Evolutionary conservation across 2,113 vertebrate genomes (phyloP).

Genomic region (Psittacara wagleri): DNA sequence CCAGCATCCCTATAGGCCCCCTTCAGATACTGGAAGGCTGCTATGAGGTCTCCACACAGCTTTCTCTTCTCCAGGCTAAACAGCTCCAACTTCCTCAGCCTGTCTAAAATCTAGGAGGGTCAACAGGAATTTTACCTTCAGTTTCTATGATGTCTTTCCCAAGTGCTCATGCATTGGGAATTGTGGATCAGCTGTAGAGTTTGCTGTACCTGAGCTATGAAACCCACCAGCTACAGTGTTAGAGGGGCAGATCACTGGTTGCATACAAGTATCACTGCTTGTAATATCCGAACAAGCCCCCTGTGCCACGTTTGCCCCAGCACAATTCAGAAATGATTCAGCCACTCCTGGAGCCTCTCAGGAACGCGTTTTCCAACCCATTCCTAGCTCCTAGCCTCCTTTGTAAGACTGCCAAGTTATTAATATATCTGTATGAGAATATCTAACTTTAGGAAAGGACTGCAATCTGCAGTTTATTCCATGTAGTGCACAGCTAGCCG

Average conservation of each 20-base stretch:
- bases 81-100: not conserved
- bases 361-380: not conserved
- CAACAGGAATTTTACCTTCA: not conserved
- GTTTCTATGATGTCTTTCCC: not conserved
- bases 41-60: not conserved
- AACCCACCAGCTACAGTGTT: accelerated
- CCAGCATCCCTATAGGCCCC: too few species aligned
- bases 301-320: not conserved
- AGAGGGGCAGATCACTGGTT: not conserved
- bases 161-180: accelerated
- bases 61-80: not conserved
- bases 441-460: not conserved
- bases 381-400: not conserved
- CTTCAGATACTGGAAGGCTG: not conserved
- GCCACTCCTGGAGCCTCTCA: not conserved
- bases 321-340: not conserved
- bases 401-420: not conserved
- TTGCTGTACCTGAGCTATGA: not conserved
- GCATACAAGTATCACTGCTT: not conserved
- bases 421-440: not conserved
- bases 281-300: accelerated
- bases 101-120: not conserved
- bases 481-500: not conserved
- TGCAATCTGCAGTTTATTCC: not conserved
- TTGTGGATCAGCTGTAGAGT: not conserved